Conservation (phyloP, 2,888 invertebrate species). For the Phaonia tiefii region DNA sequence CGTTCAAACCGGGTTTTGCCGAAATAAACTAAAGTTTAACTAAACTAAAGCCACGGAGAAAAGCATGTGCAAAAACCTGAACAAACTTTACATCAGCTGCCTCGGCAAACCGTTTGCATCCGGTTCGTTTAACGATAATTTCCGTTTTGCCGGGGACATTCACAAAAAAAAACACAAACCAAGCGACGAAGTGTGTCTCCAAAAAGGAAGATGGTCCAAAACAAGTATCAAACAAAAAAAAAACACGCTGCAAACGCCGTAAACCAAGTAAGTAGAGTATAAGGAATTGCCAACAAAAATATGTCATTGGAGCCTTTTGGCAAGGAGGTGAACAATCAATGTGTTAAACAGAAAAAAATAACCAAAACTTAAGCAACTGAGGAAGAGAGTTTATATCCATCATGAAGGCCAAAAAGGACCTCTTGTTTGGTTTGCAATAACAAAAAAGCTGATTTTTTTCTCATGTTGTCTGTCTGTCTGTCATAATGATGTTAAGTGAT, state of each 20-base stretch:
- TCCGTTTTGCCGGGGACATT: conserved; percentile 53
- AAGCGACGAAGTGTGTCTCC: conserved; percentile 38
- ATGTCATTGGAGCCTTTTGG: conserved; percentile 33
- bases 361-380: background rate
- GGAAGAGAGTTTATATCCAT: too few relatives aligned
- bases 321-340: background rate
- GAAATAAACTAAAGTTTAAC: background rate
- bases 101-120: conserved; percentile 55
- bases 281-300: conserved; percentile 29
- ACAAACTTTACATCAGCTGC: conserved; percentile 61
- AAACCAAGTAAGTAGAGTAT: conserved; percentile 10
- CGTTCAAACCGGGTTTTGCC: conserved; percentile 14
- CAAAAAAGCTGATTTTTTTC: conserved; percentile 30
- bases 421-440: conserved; percentile 13
- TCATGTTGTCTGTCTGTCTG: background rate
- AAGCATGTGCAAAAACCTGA: conserved; percentile 52
- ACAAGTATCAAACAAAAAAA: conserved; percentile 36
- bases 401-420: conserved; percentile 27
- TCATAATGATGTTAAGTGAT: conserved; percentile 47
- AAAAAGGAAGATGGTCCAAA: conserved; percentile 46
- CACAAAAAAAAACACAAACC: background rate
- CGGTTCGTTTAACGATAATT: conserved; percentile 64
- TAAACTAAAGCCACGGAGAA: conserved; percentile 16
- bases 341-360: conserved; percentile 17
- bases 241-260: conserved; percentile 22